A percentile compares a stretch with the other conserved stretches of the same genome.
These are phyloP conservation scores for Drosophila gaucha DNA, from an alignment of 2,888 invertebrate species.

Conservation along the genomic window DNA sequence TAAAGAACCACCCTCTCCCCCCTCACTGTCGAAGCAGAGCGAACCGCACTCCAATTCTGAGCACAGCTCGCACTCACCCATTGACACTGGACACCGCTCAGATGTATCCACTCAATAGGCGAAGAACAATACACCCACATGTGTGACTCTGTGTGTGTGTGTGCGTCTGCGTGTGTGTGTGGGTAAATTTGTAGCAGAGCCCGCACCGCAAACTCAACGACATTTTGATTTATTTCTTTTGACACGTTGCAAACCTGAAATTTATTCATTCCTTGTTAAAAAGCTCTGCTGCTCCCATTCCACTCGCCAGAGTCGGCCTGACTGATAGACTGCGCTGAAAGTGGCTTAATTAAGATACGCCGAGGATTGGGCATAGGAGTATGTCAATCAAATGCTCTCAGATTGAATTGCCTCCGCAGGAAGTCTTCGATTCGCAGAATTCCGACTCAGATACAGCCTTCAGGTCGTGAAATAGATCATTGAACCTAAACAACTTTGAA, in stretches of 20 bases:
- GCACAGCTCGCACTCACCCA: conserved; percentile 3
- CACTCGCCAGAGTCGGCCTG: neutral
- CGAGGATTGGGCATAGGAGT: conserved; percentile 3
- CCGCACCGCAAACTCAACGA: conserved; percentile 64
- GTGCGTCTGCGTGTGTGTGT: neutral
- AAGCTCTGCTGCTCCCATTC: neutral
- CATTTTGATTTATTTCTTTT: conserved; percentile 75
- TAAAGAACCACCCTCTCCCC: neutral
- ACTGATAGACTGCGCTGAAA: conserved; percentile 17
- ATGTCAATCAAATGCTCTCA: conserved; percentile 37
- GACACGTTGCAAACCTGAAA: conserved; percentile 56
- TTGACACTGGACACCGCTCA: conserved; percentile 31
- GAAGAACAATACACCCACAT: neutral
- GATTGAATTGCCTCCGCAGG: neutral
- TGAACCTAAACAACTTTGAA: neutral
- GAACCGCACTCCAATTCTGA: conserved; percentile 1
- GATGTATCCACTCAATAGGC: conserved; percentile 13
- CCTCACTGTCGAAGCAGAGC: neutral
- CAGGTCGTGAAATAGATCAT: neutral
- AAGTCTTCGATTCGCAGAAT: neutral
- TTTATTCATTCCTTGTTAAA: conserved; percentile 36
- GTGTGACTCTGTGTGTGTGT: too few species aligned
- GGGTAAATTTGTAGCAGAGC: conserved; percentile 2
- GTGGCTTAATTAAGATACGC: conserved; percentile 43
- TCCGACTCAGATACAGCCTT: neutral